phyloP scores from a whole-genome alignment of 2,113 vertebrate species.

The Gasterosteus nipponicus region DNA sequence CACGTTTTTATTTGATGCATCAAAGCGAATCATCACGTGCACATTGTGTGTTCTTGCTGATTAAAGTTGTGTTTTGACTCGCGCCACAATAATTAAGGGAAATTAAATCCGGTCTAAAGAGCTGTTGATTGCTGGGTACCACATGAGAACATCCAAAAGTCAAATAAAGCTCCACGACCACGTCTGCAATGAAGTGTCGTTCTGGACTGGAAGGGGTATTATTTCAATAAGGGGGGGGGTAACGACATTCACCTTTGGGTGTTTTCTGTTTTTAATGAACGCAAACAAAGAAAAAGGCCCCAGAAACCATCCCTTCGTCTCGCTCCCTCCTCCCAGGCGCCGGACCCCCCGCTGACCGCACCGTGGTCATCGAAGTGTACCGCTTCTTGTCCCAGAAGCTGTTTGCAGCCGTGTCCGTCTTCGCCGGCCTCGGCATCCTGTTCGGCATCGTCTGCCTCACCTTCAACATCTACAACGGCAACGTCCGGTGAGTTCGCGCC shows the following conservation, averaged over 20 bases:
- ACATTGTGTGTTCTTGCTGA: neutral
- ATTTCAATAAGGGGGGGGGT: no score
- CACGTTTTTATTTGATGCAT: neutral
- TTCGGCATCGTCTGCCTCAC: conserved; percentile 92
- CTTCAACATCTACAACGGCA: conserved; percentile 98
- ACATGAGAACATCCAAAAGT: neutral
- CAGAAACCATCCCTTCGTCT: neutral
- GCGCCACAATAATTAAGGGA: neutral
- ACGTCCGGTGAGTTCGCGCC: conserved; percentile 85
- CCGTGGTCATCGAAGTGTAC: conserved; percentile 90
- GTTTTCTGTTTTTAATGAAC: no score
- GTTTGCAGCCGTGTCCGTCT: conserved; percentile 92
- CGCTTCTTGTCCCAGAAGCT: conserved; percentile 93
- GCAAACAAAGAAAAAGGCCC: neutral
- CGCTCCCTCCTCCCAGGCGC: conserved; percentile 76
- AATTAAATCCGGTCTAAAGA: neutral
- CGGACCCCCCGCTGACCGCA: conserved; percentile 90
- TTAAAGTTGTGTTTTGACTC: neutral
- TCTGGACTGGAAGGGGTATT: neutral
- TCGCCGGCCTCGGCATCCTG: conserved; percentile 91
- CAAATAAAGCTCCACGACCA: no score
- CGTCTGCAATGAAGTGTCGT: no score
- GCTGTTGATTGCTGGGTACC: neutral
- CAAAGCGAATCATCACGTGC: neutral
- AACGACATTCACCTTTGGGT: no score